These are phyloP conservation scores for Pollimyrus isidori DNA, from an alignment of 2,113 vertebrate genomes.

Conservation along the genomic window DNA sequence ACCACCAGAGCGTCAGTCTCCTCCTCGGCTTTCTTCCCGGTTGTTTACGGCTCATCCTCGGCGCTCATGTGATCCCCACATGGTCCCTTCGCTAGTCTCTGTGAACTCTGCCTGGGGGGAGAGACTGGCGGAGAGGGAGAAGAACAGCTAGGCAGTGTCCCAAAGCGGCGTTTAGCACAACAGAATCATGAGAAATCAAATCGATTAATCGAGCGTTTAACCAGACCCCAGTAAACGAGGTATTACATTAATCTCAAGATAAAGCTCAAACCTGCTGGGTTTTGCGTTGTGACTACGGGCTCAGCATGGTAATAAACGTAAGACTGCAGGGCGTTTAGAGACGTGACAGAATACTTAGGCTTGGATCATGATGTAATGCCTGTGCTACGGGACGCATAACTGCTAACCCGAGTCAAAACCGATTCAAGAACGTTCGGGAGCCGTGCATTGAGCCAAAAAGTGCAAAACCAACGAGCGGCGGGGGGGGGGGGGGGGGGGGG, in stretches of 20 bases:
- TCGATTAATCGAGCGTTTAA: background rate
- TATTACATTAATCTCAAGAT: background rate
- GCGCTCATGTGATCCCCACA: slow-evolving; percentile 65
- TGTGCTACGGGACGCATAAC: background rate
- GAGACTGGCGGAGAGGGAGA: background rate
- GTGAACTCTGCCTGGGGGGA: slow-evolving; percentile 31
- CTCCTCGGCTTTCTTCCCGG: slow-evolving; percentile 37
- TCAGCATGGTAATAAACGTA: background rate
- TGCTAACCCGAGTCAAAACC: background rate
- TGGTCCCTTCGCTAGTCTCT: slow-evolving; percentile 48
- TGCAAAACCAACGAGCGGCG: background rate
- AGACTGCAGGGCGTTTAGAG: background rate
- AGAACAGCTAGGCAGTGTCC: background rate
- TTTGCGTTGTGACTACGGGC: background rate
- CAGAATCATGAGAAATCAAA: background rate
- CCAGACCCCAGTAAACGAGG: background rate
- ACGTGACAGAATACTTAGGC: background rate
- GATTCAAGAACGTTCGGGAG: background rate
- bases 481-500: too few species aligned
- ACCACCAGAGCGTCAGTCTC: slow-evolving; percentile 27
- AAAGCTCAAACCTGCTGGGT: background rate
- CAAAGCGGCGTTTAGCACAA: background rate
- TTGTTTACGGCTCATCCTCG: slow-evolving; percentile 54
- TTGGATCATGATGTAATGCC: background rate
- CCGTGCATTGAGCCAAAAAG: background rate